Percentiles rank a stretch among this genome's conserved stretches.
phyloP scores from a whole-genome alignment of 1,140 invertebrate species.

The Acyrthosiphon pisum region DNA sequence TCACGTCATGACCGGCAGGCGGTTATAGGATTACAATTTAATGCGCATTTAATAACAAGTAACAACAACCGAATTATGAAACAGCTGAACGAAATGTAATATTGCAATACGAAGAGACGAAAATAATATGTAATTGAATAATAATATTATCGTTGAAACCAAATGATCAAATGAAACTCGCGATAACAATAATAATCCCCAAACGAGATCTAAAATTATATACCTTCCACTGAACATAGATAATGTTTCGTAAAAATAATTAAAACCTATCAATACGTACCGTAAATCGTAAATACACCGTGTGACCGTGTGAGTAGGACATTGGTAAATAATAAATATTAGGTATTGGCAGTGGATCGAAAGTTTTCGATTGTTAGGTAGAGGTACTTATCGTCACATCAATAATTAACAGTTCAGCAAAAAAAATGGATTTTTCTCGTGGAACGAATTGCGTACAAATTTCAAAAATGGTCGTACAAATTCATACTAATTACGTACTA shows the following conservation, averaged over 20 bases:
- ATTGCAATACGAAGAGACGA: background rate
- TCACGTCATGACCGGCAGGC: too few relatives aligned
- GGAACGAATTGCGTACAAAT: too few relatives aligned
- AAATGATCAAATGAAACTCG: background rate
- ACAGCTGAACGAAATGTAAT: background rate
- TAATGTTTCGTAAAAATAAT: background rate
- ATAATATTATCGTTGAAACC: background rate
- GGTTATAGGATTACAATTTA: background rate
- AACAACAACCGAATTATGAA: background rate
- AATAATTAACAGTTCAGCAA: too few relatives aligned
- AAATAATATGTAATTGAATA: background rate
- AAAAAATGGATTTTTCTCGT: too few relatives aligned
- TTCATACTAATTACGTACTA: too few relatives aligned
- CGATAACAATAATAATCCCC: background rate
- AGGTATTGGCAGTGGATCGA: too few relatives aligned
- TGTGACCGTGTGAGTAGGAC: too few relatives aligned
- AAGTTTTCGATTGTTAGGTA: too few relatives aligned
- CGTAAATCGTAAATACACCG: too few relatives aligned
- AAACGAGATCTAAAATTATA: background rate
- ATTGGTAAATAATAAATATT: too few relatives aligned
- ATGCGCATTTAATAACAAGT: background rate
- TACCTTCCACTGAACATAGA: background rate
- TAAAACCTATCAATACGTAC: background rate
- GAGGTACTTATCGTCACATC: too few relatives aligned
- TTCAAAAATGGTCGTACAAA: too few relatives aligned